Evolutionary conservation across 2,113 vertebrate species (phyloP), one percentile per base, ranked within the genome.

Genomic region (Hydropotes inermis): DNA sequence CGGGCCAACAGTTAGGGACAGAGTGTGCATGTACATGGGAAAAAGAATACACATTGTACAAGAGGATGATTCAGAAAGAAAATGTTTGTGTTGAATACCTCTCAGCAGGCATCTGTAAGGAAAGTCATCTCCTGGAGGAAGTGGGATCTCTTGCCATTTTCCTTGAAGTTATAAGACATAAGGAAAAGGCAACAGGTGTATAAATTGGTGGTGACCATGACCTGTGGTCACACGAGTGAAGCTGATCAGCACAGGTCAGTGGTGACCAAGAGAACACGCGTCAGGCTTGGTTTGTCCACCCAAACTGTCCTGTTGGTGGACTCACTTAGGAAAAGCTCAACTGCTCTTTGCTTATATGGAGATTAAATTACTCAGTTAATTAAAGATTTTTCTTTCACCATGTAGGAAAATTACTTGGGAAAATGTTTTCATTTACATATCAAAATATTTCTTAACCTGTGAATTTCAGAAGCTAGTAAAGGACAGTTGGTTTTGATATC

Each of bases 231-330:
- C 33, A 76, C 7, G 6, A 10, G 21, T 50, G 43, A 78, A 27
- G 5, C 36, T n/a, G 21, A 61, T 2, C 17, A 79, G 27, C 0
- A 0, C 21, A 17, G 15, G 4, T 52, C 16, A 30, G 13, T 85
- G 14, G 7, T 10, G 30, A 39, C 33, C 27, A 36, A 27, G 30
- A 52, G 55, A 36, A 60, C 0, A 1, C 1, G 1, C 0, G 11
- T 5, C 5, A 13, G 2, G 4, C 54, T 27, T 1, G 0, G 7
- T 4, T 1, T 0, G 7, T 25, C 16, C 54, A 36, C 10, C 55
- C 15, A 30, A 1, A 4, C 13, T 5, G 0, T 47, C 15, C 60
- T 5, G 1, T 17, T 7, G 23, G 43, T 17, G 27, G 36, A 16
- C 13, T 60, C 33, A 0, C 57, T 19, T 9, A 36, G 36, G 43